These are phyloP conservation scores for Hydractinia symbiolongicarpus DNA, from an alignment of 30 jellyfish, hydroid and myxozoan genomes.

Conservation along the genomic window DNA sequence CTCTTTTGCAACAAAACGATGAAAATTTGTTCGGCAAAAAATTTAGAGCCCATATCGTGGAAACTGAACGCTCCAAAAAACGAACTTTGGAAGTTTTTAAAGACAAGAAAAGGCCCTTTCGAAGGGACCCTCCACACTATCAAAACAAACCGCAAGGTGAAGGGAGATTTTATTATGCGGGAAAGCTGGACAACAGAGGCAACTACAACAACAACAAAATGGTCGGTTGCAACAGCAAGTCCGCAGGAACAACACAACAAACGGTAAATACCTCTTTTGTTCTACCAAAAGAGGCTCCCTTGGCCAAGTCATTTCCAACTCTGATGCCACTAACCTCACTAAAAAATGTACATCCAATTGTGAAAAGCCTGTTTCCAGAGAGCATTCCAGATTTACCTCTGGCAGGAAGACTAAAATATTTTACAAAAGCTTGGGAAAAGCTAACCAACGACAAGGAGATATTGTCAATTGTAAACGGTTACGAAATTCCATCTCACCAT, in stretches of 20 bases:
- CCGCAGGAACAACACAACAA: no score
- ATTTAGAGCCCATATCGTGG: not conserved
- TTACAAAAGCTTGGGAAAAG: not conserved
- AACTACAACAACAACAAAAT: no score
- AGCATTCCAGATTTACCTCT: conserved; percentile 8
- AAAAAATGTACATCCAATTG: conserved; percentile 3
- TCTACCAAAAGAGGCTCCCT: no score
- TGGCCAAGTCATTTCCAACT: no score
- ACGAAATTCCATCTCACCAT: conserved; percentile 7
- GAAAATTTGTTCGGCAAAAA: not conserved
- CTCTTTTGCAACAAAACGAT: not conserved
- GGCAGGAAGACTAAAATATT: conserved; percentile 15
- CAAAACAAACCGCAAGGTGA: conserved; percentile 1
- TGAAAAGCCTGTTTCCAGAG: not conserved
- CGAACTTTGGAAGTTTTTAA: no score
- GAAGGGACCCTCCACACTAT: conserved; percentile 3
- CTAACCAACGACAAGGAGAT: conserved; percentile 11
- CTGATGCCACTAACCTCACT: not conserved
- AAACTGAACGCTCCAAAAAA: not conserved
- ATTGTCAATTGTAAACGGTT: conserved; percentile 13
- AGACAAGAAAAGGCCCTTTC: conserved; percentile 12
- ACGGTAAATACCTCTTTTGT: no score
- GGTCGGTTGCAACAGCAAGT: no score
- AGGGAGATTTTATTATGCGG: conserved; percentile 2
- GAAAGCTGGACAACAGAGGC: no score